A percentile compares a stretch with the other conserved stretches of the same genome.
Evolutionary conservation across 64 coral and sea anemone species (phyloP).

Genomic region (Orbicella faveolata): DNA sequence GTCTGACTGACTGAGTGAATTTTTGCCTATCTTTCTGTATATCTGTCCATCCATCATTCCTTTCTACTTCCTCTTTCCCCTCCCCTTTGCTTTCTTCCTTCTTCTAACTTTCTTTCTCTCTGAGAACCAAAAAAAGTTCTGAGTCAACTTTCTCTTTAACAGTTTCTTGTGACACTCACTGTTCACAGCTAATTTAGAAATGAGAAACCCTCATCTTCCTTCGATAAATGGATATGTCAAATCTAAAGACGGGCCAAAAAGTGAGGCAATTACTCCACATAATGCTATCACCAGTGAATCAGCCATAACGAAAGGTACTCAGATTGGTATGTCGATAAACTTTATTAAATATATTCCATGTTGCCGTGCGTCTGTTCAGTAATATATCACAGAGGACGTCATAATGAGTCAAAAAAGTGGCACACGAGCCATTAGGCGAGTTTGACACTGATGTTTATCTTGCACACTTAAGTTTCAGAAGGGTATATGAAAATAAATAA

Average conservation of each 20-base stretch:
- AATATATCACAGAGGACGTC: no score
- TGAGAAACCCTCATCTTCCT: constrained; percentile 61
- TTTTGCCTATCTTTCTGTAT: not conserved
- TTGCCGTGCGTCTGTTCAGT: no score
- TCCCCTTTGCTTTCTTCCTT: not conserved
- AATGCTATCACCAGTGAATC: not conserved
- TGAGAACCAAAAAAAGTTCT: not conserved
- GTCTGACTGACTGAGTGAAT: no score
- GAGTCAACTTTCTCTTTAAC: not conserved
- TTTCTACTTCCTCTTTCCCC: not conserved
- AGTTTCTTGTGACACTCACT: constrained; percentile 19
- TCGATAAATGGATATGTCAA: constrained; percentile 25
- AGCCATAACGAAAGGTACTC: not conserved
- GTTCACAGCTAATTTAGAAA: constrained; percentile 50
- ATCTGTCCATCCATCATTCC: not conserved
- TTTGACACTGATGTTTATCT: no score
- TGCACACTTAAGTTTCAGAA: no score
- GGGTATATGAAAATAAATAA: no score
- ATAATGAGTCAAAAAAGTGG: no score
- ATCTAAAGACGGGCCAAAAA: constrained; percentile 5
- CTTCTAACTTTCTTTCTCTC: not conserved
- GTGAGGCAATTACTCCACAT: not conserved
- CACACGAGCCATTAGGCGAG: no score
- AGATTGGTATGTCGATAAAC: constrained; percentile 15
- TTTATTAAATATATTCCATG: not conserved